Evolutionary conservation across 2,888 invertebrate species (phyloP).

Genomic region (Spodoptera exigua): DNA sequence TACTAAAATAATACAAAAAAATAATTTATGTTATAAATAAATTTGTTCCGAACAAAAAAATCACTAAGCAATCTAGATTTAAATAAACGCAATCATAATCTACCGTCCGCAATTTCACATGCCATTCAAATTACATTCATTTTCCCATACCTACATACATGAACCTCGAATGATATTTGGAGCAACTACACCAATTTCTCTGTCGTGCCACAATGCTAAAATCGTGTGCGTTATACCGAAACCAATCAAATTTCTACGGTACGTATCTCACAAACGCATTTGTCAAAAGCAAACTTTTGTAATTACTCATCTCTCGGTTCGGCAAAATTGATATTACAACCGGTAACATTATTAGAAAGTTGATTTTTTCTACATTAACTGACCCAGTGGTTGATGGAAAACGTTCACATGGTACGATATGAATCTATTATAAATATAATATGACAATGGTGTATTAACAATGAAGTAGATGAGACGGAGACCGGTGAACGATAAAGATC

Average conservation of each 20-base stretch:
- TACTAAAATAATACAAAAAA: too few species aligned
- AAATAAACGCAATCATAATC: background rate
- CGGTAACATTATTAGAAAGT: constrained; percentile 74
- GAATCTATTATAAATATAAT: constrained; percentile 81
- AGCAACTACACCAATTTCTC: constrained; percentile 28
- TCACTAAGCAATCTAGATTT: too few species aligned
- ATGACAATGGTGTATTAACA: constrained; percentile 82
- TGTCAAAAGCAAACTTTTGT: constrained; percentile 82
- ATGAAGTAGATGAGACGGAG: constrained; percentile 73
- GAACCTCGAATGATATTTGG: constrained; percentile 27
- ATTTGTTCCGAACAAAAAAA: too few species aligned
- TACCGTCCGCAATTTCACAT: constrained; percentile 3
- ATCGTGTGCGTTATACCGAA: constrained; percentile 64
- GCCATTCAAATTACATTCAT: constrained; percentile 14
- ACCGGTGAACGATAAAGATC: constrained; percentile 69
- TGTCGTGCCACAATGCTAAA: constrained; percentile 36
- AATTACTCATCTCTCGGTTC: constrained; percentile 84
- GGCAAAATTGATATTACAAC: constrained; percentile 84
- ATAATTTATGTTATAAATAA: too few species aligned
- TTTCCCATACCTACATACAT: constrained; percentile 9
- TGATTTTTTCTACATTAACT: constrained; percentile 56
- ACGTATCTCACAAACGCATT: constrained; percentile 84
- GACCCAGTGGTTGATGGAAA: constrained; percentile 67
- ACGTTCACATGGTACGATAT: constrained; percentile 71
- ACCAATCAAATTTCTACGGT: constrained; percentile 83